These are phyloP conservation scores for Urophycis tenuis DNA, from an alignment of 2,797 vertebrate genomes.

Conservation along the genomic window DNA sequence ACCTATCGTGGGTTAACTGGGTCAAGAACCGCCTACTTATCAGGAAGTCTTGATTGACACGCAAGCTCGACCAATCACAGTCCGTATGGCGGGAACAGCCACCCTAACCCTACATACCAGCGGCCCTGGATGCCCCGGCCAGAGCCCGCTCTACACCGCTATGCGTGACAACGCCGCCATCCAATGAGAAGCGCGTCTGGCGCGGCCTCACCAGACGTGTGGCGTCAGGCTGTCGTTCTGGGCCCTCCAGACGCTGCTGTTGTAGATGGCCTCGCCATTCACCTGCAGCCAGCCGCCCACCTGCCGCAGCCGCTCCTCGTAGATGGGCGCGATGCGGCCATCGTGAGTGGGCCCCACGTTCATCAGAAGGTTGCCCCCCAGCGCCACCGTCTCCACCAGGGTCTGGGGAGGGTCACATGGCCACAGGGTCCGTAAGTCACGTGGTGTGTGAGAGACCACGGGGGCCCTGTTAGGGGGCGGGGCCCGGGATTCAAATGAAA, in stretches of 20 bases:
- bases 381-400: slow-evolving; percentile 87
- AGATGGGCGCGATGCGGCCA: slow-evolving; percentile 80
- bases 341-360: slow-evolving; percentile 88
- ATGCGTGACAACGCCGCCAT: not conserved
- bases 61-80: too few relatives aligned
- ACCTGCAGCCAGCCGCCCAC: slow-evolving; percentile 87
- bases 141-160: too few relatives aligned
- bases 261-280: slow-evolving; percentile 88
- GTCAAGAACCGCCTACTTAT: too few relatives aligned
- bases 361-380: slow-evolving; percentile 91
- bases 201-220: slow-evolving; percentile 75
- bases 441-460: too few relatives aligned
- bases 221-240: slow-evolving; percentile 80
- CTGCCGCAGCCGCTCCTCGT: slow-evolving; percentile 87
- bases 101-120: too few relatives aligned
- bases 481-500: too few relatives aligned
- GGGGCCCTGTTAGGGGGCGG: too few relatives aligned
- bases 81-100: too few relatives aligned
- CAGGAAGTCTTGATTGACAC: too few relatives aligned
- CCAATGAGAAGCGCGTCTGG: not conserved
- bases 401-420: slow-evolving; percentile 61
- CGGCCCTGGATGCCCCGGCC: too few relatives aligned
- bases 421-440: too few relatives aligned
- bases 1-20: too few relatives aligned
- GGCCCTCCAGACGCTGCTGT: slow-evolving; percentile 77